A percentile compares a stretch with the other conserved stretches of the same genome.
phyloP scores from a whole-genome alignment of 2,797 vertebrate genomes.

The Oreochromis mossambicus region DNA sequence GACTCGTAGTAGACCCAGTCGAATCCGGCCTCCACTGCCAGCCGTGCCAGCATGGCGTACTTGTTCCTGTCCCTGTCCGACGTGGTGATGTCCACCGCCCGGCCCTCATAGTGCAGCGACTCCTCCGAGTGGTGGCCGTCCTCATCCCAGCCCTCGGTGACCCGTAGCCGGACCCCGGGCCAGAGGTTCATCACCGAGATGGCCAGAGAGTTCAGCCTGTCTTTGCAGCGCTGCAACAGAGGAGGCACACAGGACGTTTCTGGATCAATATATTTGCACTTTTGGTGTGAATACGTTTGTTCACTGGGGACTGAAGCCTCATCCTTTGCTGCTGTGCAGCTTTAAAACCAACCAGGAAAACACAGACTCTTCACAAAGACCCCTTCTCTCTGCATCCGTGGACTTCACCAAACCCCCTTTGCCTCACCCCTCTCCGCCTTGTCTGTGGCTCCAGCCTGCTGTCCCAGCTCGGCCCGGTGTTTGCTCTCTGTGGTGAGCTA shows the following conservation, averaged over 20 bases:
- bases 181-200: slow-evolving; percentile 98
- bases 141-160: slow-evolving; percentile 97
- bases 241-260: background rate
- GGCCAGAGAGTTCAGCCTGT: slow-evolving; percentile 93
- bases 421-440: background rate
- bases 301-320: background rate
- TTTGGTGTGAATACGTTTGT: background rate
- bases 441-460: slow-evolving; percentile 39
- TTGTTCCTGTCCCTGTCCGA: slow-evolving; percentile 93
- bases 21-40: slow-evolving; percentile 94
- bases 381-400: background rate
- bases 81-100: slow-evolving; percentile 95
- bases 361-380: slow-evolving; percentile 7
- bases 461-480: slow-evolving; percentile 30
- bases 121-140: slow-evolving; percentile 95
- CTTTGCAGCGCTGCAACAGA: slow-evolving; percentile 89
- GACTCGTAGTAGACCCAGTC: slow-evolving; percentile 99
- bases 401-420: background rate
- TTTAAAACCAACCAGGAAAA: background rate
- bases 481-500: slow-evolving; percentile 52
- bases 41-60: slow-evolving; percentile 91
- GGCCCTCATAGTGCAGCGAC: slow-evolving; percentile 93
- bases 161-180: slow-evolving; percentile 90
- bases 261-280: background rate
- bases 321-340: background rate